Evolutionary conservation across 2,888 invertebrate genomes (phyloP).

Genomic region (Nudaria mundana): DNA sequence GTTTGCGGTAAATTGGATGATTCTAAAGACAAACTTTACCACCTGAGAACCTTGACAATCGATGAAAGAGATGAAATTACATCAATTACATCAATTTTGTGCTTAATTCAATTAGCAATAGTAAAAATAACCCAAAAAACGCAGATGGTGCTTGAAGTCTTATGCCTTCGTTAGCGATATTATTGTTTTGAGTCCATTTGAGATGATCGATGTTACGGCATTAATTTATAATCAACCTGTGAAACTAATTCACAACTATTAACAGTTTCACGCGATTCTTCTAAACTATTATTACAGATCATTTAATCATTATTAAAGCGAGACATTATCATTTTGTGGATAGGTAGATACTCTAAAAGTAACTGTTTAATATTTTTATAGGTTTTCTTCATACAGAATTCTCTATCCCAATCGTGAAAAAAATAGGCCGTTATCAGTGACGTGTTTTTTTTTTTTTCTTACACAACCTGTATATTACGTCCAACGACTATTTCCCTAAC

Average conservation of each 20-base stretch:
- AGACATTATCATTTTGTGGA: too few species aligned
- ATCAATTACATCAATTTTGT: neutral
- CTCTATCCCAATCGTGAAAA: too few species aligned
- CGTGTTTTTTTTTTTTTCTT: too few species aligned
- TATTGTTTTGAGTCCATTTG: conserved; percentile 1
- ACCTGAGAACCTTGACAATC: too few species aligned
- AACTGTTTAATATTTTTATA: too few species aligned
- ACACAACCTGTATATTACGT: too few species aligned
- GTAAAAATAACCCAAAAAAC: neutral
- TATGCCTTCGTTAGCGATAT: conserved; percentile 11
- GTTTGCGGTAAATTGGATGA: too few species aligned
- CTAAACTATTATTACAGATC: conserved; percentile 11
- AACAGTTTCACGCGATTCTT: conserved; percentile 13
- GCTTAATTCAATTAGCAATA: neutral
- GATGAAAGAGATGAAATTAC: neutral
- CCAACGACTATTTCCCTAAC: too few species aligned
- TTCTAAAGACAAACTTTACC: too few species aligned
- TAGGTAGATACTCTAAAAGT: too few species aligned
- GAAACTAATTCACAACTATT: conserved; percentile 11
- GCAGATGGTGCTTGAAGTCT: conserved; percentile 2
- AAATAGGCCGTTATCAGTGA: too few species aligned
- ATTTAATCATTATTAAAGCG: conserved; percentile 1
- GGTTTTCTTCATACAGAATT: too few species aligned
- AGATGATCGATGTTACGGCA: conserved; percentile 12
- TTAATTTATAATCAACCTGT: conserved; percentile 10